Percentiles rank a stretch among this genome's conserved stretches.
Evolutionary conservation across 2,888 invertebrate species (phyloP).

Genomic region (Meteorus cinctellus): DNA sequence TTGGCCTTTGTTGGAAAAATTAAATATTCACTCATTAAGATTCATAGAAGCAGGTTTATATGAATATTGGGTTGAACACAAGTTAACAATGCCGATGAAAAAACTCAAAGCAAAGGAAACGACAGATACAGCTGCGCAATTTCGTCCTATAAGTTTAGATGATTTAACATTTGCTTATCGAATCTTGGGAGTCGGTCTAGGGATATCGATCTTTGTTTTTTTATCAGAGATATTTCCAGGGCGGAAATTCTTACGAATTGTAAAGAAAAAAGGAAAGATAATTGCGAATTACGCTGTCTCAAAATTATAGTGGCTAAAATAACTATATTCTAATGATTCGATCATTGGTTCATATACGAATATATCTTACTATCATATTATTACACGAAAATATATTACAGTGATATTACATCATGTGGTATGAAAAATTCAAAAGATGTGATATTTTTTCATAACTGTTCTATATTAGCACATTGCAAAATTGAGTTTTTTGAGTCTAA

Average conservation of each 20-base stretch:
- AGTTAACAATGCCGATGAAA: not conserved
- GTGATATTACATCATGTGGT: too few species aligned
- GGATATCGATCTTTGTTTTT: not conserved
- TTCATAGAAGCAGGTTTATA: not conserved
- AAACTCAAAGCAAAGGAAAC: not conserved
- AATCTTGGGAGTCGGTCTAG: not conserved
- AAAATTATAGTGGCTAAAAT: too few species aligned
- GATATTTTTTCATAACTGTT: too few species aligned
- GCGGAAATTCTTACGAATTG: too few species aligned
- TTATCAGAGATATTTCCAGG: not conserved
- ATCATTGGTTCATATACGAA: too few species aligned
- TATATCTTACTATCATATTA: too few species aligned
- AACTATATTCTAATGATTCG: too few species aligned
- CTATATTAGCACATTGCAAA: too few species aligned
- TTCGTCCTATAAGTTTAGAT: not conserved
- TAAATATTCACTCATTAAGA: not conserved
- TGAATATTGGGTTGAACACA: not conserved
- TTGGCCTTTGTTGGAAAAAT: slow-evolving; percentile 9
- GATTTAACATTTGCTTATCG: slow-evolving; percentile 9
- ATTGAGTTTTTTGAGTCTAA: too few species aligned
- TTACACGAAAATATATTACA: too few species aligned
- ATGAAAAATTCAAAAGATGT: too few species aligned
- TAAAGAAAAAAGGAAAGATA: not conserved
- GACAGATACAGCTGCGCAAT: not conserved
- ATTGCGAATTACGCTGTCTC: too few species aligned